Evolutionary conservation across 2,888 invertebrate genomes (phyloP), one percentile per base, ranked within the genome.

Genomic region (Drosophila setosimentum): DNA sequence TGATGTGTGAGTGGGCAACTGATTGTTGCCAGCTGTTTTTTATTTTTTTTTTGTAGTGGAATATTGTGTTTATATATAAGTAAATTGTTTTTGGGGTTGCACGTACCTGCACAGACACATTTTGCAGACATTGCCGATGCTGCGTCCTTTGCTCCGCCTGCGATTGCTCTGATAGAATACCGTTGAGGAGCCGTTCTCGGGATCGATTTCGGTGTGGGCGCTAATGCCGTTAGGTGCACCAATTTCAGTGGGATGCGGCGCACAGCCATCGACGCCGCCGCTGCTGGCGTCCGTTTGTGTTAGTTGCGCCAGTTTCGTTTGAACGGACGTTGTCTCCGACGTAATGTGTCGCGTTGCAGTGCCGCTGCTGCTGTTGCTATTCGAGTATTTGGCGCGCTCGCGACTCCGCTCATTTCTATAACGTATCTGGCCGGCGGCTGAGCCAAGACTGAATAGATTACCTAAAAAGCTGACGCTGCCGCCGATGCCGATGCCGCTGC

Each of bases 341-440:
- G 80, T 69, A 69, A 66, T 75, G 60, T 79, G 75, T 63, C 78
- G 78, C 78, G 88, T 62, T 83, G 85, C 88, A 73, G 76, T 61
- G 49, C 53, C 53, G 33, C 60, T 73, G 66, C 73, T 78, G 72
- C 68, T 73, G 60, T 69, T 72, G 70, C 76, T 85, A 77, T 78
- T 84, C 50, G 82, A 79, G 77, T 83, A 87, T 87, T 89, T 91
- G 65, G 90, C 91, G 84, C 92, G 92, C 85, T 93, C 92, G 83
- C 92, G 91, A 83, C 92, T 92, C 78, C 92, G 91, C 84, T 92
- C 93, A 92, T 92, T 92, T 92, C 93, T 92, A 87, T 92, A 91
- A 88, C 92, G 93, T 90, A 93, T 87, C 88, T 92, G 91, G 85
- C 92, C 92, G 89, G 91, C 91, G 87, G 90, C 85, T 88, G 89